A percentile compares a stretch with the other conserved stretches of the same genome.
These are phyloP conservation scores for Lates japonicus DNA, from an alignment of 2,797 vertebrate species.

Conservation along the genomic window DNA sequence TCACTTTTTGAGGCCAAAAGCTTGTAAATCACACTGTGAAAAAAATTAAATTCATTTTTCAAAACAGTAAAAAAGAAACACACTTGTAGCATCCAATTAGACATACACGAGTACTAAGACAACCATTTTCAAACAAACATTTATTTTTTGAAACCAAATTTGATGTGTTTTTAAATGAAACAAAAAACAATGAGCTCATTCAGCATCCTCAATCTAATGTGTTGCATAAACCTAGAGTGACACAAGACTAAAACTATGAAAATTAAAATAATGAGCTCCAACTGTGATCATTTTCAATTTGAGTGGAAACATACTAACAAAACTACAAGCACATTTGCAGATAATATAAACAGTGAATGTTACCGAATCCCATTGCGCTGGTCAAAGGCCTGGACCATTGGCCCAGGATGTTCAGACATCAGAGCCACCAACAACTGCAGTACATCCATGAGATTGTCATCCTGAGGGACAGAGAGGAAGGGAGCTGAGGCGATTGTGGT, in stretches of 20 bases:
- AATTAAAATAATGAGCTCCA: not conserved
- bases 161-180: not conserved
- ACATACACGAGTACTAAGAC: not conserved
- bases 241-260: not conserved
- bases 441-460: slow-evolving; percentile 99
- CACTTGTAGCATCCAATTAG: not conserved
- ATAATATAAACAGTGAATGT: slow-evolving; percentile 9
- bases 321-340: not conserved
- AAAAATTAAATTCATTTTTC: not conserved
- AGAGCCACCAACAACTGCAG: slow-evolving; percentile 97
- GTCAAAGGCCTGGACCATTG: slow-evolving; percentile 98
- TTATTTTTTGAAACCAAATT: not conserved
- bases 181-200: not conserved
- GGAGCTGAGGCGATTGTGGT: not conserved
- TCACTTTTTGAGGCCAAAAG: slow-evolving; percentile 96
- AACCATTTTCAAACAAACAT: not conserved
- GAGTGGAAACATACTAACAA: not conserved
- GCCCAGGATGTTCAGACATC: slow-evolving; percentile 96
- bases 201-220: not conserved
- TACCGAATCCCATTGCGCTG: slow-evolving; percentile 98
- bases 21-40: slow-evolving; percentile 94
- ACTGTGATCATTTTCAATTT: not conserved
- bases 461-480: slow-evolving; percentile 80
- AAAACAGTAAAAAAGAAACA: not conserved
- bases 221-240: not conserved